phyloP scores from a whole-genome alignment of 2,888 invertebrate genomes.

The Drosophila colorata region DNA sequence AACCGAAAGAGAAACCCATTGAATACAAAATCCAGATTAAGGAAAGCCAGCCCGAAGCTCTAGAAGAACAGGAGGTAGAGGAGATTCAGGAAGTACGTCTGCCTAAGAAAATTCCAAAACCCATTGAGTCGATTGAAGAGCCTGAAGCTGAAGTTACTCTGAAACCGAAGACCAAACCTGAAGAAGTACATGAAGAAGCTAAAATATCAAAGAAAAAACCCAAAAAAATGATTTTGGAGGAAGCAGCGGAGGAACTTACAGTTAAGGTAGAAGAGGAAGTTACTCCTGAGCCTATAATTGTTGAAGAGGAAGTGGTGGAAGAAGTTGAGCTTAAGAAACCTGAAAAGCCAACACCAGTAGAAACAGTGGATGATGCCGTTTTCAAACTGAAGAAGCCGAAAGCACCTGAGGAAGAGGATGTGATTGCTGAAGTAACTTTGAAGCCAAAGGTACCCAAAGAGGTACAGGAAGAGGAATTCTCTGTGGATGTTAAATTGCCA shows the following conservation, averaged over 20 bases:
- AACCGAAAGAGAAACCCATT: slow-evolving; percentile 50
- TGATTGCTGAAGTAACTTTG: slow-evolving; percentile 83
- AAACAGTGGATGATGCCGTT: slow-evolving; percentile 76
- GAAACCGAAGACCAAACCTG: slow-evolving; percentile 66
- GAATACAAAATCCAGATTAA: slow-evolving; percentile 62
- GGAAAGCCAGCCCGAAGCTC: slow-evolving; percentile 72
- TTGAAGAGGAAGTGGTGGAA: slow-evolving; percentile 73
- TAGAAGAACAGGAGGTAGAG: slow-evolving; percentile 73
- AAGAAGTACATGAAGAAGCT: slow-evolving; percentile 73
- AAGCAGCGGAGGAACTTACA: slow-evolving; percentile 73
- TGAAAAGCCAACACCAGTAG: slow-evolving; percentile 62
- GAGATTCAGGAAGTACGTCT: slow-evolving; percentile 60
- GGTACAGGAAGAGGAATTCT: slow-evolving; percentile 82
- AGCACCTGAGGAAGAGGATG: slow-evolving; percentile 79
- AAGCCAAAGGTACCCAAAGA: slow-evolving; percentile 82
- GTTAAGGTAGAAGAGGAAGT: slow-evolving; percentile 79
- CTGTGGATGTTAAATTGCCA: slow-evolving; percentile 79
- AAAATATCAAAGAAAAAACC: slow-evolving; percentile 78
- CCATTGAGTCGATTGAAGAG: slow-evolving; percentile 63
- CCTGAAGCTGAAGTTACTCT: slow-evolving; percentile 76
- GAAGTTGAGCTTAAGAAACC: slow-evolving; percentile 69
- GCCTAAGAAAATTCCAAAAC: slow-evolving; percentile 66
- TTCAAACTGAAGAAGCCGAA: slow-evolving; percentile 78
- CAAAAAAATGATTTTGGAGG: slow-evolving; percentile 76
- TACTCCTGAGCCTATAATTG: slow-evolving; percentile 57